Base-by-base conservation (phyloP, 1,140 invertebrate genomes). In the Diploscapter pachys region DNA sequence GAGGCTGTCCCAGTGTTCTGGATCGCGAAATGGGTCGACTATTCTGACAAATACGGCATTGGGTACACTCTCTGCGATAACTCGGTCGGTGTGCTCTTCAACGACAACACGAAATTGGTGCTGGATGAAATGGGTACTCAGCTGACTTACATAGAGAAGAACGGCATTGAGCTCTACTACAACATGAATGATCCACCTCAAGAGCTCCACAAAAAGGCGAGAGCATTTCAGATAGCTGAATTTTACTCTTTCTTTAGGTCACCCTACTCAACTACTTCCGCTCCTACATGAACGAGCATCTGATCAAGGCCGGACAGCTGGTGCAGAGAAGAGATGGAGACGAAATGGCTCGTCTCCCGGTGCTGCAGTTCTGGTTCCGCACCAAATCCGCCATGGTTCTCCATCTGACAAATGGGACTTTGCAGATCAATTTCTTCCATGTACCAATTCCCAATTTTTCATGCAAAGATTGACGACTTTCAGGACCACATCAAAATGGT, bases 1-100 rank as follows among this genome's bases (percentile, higher is more conserved):
- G 92, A 91, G 5, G 90, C 92, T 3, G 92, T 95, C 79, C 96
- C 96, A 4, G 90, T 98, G 63, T 90, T 96, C 80, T 98, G 96
- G 95, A 91, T 99, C 57, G 92, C 92, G 71, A 98, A 97, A 87
- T 98, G 95, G 95, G 95, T 98, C 11, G 95, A 98, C 87, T 98
- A 98, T 87, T 95, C 93, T 8, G 95, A 98, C 88, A 98, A 96
- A 86, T 98, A 98, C 86, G 95, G 95, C 52, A 95, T 98, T 84
- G 95, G 95, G 3, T 98, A 97, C 88, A 94, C 97, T 85, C 88
- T 98, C 5, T 95, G 92, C 81, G 95, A 98, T 87, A 93, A 95
- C 86, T 76, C 75, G 6, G 75, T 78, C n/a, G 77, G 77, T 48
- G 77, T 78, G 5, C 65, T 78, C 4, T 78, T 78, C 74, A 78